These are phyloP conservation scores for Apodemia zela DNA, from an alignment of 2,888 invertebrate species.

Conservation along the genomic window DNA sequence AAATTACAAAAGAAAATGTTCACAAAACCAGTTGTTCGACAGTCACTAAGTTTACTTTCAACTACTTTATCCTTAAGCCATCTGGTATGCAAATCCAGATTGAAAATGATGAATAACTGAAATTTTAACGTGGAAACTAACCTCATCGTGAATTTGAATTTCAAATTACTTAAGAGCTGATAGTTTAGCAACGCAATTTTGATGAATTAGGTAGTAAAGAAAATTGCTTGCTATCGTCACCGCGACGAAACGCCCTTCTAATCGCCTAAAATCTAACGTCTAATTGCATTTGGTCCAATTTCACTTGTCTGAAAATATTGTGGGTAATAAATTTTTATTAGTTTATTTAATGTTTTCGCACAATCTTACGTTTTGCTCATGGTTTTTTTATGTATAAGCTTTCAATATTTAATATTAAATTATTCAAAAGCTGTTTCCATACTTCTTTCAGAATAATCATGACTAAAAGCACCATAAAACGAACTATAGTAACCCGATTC, in stretches of 20 bases:
- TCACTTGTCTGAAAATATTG: no score
- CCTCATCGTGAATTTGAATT: slow-evolving; percentile 55
- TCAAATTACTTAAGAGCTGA: slow-evolving; percentile 39
- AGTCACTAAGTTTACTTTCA: slow-evolving; percentile 12
- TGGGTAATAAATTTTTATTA: no score
- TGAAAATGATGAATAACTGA: slow-evolving; percentile 34
- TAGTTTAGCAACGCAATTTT: not conserved
- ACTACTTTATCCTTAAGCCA: slow-evolving; percentile 17
- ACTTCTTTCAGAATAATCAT: no score
- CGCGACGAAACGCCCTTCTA: not conserved
- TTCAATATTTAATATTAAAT: no score
- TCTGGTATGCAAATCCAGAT: slow-evolving; percentile 21
- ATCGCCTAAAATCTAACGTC: no score
- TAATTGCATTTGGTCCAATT: no score
- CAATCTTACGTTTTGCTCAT: no score
- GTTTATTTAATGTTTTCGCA: no score
- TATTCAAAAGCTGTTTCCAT: no score
- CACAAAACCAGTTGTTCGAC: slow-evolving; percentile 4
- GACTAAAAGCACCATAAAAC: no score
- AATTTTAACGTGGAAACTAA: slow-evolving; percentile 40
- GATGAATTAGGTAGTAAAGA: not conserved
- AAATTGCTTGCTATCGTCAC: not conserved
- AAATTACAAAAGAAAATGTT: slow-evolving; percentile 3
- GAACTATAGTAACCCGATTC: no score
- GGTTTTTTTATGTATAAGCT: no score